Conservation (phyloP, 2,113 vertebrate genomes). For the Calidris pugnax region DNA sequence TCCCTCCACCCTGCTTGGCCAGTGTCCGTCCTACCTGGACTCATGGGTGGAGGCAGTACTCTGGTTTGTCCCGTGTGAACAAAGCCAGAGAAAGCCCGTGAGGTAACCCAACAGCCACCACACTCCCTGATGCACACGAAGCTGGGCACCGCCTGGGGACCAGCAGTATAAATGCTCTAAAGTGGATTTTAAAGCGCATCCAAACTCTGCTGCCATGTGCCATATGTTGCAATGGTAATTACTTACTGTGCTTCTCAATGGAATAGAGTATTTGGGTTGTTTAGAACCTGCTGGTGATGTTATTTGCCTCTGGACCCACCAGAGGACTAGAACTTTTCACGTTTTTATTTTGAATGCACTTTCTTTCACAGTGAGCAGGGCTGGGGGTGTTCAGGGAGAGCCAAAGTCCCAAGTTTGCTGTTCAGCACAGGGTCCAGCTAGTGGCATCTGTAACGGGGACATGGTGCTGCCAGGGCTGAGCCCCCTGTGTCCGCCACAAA, state of each 20-base stretch:
- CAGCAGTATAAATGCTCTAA: background rate
- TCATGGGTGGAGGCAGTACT: rapidly evolving
- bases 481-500: rapidly evolving
- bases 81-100: background rate
- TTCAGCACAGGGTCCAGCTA: background rate
- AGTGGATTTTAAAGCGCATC: background rate
- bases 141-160: background rate
- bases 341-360: background rate
- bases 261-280: background rate
- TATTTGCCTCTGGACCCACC: background rate
- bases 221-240: background rate
- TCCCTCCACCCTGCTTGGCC: background rate
- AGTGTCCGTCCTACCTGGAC: background rate
- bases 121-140: rapidly evolving
- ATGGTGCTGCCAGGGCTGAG: background rate
- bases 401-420: background rate
- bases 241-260: background rate
- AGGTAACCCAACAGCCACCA: background rate
- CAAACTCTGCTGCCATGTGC: background rate
- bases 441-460: rapidly evolving
- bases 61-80: background rate
- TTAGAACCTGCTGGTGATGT: background rate
- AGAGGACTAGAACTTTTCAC: background rate
- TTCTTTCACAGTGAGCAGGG: background rate
- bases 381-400: background rate